Percentiles rank a stretch among this genome's conserved stretches.
Conservation (phyloP, 2,888 invertebrate species). For the Aspidapion aeneum region DNA sequence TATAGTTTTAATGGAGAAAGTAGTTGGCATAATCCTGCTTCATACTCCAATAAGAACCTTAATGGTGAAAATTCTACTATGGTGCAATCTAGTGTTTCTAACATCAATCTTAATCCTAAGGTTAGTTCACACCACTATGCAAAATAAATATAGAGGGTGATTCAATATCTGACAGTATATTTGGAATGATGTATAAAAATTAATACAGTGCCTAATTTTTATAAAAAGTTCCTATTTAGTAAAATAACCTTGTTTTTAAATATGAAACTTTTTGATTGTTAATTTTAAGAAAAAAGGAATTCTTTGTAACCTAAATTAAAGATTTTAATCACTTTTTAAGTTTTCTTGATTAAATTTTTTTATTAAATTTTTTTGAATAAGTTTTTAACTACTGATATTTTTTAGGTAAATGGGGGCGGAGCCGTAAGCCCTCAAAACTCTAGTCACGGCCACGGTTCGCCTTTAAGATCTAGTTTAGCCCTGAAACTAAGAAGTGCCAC, state of each 20-base stretch:
- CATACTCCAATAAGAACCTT: slow-evolving; percentile 35
- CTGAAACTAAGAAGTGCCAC: slow-evolving; percentile 62
- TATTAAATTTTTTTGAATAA: too few relatives aligned
- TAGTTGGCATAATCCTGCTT: slow-evolving; percentile 35
- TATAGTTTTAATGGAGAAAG: slow-evolving; percentile 38
- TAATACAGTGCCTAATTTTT: too few relatives aligned
- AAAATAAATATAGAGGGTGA: too few relatives aligned
- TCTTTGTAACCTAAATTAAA: too few relatives aligned
- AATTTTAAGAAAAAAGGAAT: too few relatives aligned
- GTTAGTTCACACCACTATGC: slow-evolving; percentile 32
- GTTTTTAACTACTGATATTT: slow-evolving; percentile 2
- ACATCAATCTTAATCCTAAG: slow-evolving; percentile 47
- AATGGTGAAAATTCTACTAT: slow-evolving; percentile 30
- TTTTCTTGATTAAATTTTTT: too few relatives aligned
- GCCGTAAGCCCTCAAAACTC: slow-evolving; percentile 46
- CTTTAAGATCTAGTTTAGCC: slow-evolving; percentile 66
- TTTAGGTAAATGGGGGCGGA: slow-evolving; percentile 45
- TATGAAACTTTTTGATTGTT: too few relatives aligned
- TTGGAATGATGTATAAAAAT: too few relatives aligned
- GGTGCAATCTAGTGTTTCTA: slow-evolving; percentile 40
- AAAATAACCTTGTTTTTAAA: too few relatives aligned
- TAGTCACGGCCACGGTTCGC: slow-evolving; percentile 69
- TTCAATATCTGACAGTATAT: too few relatives aligned
- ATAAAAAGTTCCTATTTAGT: too few relatives aligned
- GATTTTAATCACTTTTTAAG: too few relatives aligned